Conservation (phyloP, 2,113 vertebrate genomes). For the Siphamia tubifer region DNA sequence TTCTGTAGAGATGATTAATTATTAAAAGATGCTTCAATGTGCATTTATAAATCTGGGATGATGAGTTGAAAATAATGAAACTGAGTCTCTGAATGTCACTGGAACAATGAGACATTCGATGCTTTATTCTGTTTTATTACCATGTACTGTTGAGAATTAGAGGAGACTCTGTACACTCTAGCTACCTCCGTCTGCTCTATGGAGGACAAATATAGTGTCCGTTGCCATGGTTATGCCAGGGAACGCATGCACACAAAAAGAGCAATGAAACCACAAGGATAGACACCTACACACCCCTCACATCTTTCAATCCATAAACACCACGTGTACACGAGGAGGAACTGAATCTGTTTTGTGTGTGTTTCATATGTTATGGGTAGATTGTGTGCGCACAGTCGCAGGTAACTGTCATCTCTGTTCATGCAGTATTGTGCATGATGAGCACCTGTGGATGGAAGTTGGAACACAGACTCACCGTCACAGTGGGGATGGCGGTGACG, state of each 20-base stretch:
- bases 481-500: constrained; percentile 87
- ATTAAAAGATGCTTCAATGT: constrained; percentile 23
- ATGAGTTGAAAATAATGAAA: neutral
- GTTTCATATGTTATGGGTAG: neutral
- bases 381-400: neutral
- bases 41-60: neutral
- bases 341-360: neutral
- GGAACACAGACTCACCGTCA: constrained; percentile 82
- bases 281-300: constrained; percentile 60
- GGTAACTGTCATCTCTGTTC: neutral
- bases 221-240: constrained; percentile 72
- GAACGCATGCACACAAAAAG: constrained; percentile 65
- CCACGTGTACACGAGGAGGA: constrained; percentile 57
- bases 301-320: constrained; percentile 43
- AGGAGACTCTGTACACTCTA: constrained; percentile 35
- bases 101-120: neutral
- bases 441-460: constrained; percentile 48
- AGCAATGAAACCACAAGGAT: constrained; percentile 64
- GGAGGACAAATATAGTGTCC: constrained; percentile 74
- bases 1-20: constrained; percentile 13
- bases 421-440: neutral
- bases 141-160: constrained; percentile 14
- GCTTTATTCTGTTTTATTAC: constrained; percentile 2
- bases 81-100: neutral
- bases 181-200: constrained; percentile 37